phyloP scores from a whole-genome alignment of 2,113 vertebrate species.

The Melanerpes aurifrons region DNA sequence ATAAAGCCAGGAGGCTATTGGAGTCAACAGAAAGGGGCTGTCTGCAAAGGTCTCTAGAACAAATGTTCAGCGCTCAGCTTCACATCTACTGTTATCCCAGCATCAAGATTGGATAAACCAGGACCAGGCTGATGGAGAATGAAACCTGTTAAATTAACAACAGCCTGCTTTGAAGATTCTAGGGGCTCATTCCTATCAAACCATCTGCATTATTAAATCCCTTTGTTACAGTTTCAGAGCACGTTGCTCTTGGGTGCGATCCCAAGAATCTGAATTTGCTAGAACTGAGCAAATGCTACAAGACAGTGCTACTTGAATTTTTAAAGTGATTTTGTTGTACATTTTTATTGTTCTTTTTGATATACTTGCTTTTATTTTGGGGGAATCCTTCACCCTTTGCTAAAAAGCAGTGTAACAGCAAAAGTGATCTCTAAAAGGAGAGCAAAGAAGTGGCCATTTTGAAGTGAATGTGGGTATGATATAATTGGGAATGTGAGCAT shows the following conservation, averaged over 20 bases:
- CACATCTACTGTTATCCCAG: background rate
- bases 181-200: background rate
- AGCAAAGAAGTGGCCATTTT: background rate
- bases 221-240: background rate
- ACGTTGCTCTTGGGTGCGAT: background rate
- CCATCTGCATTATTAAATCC: background rate
- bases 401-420: background rate
- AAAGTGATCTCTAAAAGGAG: background rate
- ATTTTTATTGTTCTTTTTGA: background rate
- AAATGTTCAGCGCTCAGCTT: background rate
- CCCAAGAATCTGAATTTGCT: background rate
- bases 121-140: background rate
- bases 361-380: background rate
- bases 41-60: background rate
- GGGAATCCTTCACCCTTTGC: background rate
- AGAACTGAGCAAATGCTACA: background rate
- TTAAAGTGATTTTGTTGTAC: background rate
- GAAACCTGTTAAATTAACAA: background rate
- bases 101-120: background rate
- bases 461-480: background rate
- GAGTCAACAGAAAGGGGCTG: background rate
- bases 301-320: background rate
- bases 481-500: background rate
- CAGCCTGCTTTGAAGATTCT: background rate
- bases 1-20: background rate